Conservation (phyloP, 2,888 invertebrate genomes). For the Folsomia manolachei region DNA sequence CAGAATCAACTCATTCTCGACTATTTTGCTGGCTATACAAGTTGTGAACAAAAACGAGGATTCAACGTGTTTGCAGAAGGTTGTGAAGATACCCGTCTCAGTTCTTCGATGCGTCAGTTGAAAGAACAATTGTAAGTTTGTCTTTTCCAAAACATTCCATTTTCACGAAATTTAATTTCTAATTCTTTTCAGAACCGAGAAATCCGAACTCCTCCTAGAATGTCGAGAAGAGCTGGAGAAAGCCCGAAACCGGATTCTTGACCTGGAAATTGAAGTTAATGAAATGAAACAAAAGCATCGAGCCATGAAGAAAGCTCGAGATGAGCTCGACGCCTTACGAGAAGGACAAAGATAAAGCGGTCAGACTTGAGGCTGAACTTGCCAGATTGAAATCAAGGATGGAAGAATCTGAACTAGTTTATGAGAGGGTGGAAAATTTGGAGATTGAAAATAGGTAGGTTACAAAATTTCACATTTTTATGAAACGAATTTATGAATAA, state of each 20-base stretch:
- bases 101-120: conserved; percentile 43
- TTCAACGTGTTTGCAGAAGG: conserved; percentile 42
- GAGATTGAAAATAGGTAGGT: conserved; percentile 46
- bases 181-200: conserved; percentile 37
- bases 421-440: conserved; percentile 45
- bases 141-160: background rate
- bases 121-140: conserved; percentile 47
- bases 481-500: too few species aligned
- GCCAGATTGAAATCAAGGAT: conserved; percentile 45
- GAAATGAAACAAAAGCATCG: conserved; percentile 42
- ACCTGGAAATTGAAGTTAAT: conserved; percentile 41
- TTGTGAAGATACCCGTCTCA: conserved; percentile 41
- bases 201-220: conserved; percentile 50
- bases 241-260: conserved; percentile 42
- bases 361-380: conserved; percentile 44
- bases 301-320: conserved; percentile 46
- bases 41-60: conserved; percentile 45
- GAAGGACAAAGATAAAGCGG: conserved; percentile 49
- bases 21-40: conserved; percentile 47
- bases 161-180: background rate
- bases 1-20: conserved; percentile 45
- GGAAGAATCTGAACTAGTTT: conserved; percentile 46
- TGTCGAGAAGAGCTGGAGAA: conserved; percentile 49
- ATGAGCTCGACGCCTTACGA: conserved; percentile 48
- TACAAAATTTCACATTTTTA: too few species aligned